Evolutionary conservation across 2,113 vertebrate species (phyloP).

Genomic region (Chitala chitala): DNA sequence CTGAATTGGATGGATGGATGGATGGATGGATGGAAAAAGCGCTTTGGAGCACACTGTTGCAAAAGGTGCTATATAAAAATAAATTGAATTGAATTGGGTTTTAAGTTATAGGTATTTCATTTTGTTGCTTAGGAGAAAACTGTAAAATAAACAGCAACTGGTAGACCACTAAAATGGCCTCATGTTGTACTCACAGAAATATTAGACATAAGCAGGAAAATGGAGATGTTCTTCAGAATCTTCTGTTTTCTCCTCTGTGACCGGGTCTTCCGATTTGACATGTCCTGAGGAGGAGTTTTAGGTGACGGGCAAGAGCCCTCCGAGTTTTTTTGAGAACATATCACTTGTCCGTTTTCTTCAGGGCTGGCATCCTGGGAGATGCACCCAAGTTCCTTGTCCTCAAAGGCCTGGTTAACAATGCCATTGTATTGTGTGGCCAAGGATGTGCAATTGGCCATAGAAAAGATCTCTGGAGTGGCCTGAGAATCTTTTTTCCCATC

Average conservation of each 20-base stretch:
- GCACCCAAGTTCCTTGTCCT: slow-evolving; percentile 37
- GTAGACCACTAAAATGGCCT: not conserved
- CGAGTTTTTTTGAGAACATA: slow-evolving; percentile 38
- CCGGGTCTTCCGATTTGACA: slow-evolving; percentile 30
- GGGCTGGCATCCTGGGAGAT: slow-evolving; percentile 44
- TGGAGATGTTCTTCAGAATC: slow-evolving; percentile 78
- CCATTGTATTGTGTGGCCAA: slow-evolving; percentile 57
- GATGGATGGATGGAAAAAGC: too few species aligned
- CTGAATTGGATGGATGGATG: too few species aligned
- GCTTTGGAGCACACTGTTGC: too few species aligned
- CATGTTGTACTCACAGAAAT: slow-evolving; percentile 56
- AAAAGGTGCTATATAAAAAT: too few species aligned
- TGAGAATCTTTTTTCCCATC: slow-evolving; percentile 50
- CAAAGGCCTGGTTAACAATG: slow-evolving; percentile 60
- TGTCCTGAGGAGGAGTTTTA: not conserved
- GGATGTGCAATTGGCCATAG: slow-evolving; percentile 57
- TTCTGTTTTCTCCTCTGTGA: slow-evolving; percentile 60
- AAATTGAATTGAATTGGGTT: too few species aligned
- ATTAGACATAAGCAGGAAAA: slow-evolving; percentile 83
- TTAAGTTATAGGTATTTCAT: too few species aligned
- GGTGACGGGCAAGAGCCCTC: slow-evolving; percentile 36
- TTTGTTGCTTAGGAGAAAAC: too few species aligned
- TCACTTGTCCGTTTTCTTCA: slow-evolving; percentile 45
- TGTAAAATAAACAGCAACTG: too few species aligned
- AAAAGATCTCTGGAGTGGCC: slow-evolving; percentile 64